Conservation (phyloP, 2,797 vertebrate genomes). For the Picus viridis region DNA sequence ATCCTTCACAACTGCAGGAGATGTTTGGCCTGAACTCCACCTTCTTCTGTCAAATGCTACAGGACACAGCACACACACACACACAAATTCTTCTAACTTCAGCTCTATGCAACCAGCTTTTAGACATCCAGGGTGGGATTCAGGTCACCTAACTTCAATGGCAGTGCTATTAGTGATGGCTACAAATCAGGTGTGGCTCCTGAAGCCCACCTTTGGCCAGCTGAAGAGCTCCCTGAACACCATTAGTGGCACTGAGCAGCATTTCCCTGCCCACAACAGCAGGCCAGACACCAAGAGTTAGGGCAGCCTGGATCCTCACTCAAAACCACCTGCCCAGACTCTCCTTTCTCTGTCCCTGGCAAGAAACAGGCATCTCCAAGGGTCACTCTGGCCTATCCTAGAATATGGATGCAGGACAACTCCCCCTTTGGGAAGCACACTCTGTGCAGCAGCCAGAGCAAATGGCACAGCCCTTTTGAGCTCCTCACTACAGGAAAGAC, state of each 20-base stretch:
- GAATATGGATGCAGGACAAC: no score
- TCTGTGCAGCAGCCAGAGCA: fast-evolving
- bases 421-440: not conserved
- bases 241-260: not conserved
- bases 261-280: not conserved
- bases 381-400: not conserved
- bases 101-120: not conserved
- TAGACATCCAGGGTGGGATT: not conserved
- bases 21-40: not conserved
- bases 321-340: not conserved
- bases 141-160: not conserved
- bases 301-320: not conserved
- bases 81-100: not conserved
- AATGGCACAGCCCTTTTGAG: not conserved
- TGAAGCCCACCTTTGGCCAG: not conserved
- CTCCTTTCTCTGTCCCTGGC: not conserved
- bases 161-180: not conserved
- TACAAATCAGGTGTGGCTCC: fast-evolving
- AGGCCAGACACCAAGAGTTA: not conserved
- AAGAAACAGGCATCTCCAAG: not conserved
- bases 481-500: no score
- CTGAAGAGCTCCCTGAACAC: not conserved
- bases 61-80: not conserved
- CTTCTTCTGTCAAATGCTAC: not conserved
- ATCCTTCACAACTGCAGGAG: not conserved